A percentile compares a stretch with the other conserved stretches of the same genome.
phyloP scores from a whole-genome alignment of 2,888 invertebrate genomes.

The Tridacna crocea region DNA sequence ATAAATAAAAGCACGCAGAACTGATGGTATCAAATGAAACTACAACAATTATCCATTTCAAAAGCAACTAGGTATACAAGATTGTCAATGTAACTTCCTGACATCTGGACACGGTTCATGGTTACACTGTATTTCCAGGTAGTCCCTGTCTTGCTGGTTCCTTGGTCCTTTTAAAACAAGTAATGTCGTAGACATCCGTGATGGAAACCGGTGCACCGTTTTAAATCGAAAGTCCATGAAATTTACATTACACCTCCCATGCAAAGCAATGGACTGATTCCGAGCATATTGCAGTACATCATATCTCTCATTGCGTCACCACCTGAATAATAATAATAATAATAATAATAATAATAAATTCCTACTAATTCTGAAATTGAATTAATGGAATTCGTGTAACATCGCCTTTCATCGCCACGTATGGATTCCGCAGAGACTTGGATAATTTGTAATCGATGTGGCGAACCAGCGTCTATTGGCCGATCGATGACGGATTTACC shows the following conservation, averaged over 20 bases:
- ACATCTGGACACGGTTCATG: no score
- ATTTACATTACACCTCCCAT: slow-evolving; percentile 11
- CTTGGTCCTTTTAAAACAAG: neutral
- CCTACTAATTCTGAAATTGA: neutral
- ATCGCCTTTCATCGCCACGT: no score
- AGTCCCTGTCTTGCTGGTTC: no score
- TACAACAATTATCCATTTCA: neutral
- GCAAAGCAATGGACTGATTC: slow-evolving; percentile 11
- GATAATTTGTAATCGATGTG: no score
- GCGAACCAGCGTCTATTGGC: no score
- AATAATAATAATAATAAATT: neutral
- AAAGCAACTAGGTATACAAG: no score
- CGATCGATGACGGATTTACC: no score
- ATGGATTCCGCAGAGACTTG: no score
- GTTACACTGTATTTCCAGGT: no score
- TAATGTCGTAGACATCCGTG: slow-evolving; percentile 1
- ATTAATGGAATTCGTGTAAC: no score
- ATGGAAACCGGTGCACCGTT: slow-evolving; percentile 4
- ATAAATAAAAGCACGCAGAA: slow-evolving; percentile 14
- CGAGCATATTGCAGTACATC: slow-evolving; percentile 21
- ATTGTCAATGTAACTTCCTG: no score
- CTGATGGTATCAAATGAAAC: neutral
- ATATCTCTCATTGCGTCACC: slow-evolving; percentile 18
- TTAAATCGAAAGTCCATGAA: neutral
- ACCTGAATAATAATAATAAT: slow-evolving; percentile 4